These are phyloP conservation scores for Artemia sinica DNA, from an alignment of 2,888 invertebrate genomes.

Conservation along the genomic window DNA sequence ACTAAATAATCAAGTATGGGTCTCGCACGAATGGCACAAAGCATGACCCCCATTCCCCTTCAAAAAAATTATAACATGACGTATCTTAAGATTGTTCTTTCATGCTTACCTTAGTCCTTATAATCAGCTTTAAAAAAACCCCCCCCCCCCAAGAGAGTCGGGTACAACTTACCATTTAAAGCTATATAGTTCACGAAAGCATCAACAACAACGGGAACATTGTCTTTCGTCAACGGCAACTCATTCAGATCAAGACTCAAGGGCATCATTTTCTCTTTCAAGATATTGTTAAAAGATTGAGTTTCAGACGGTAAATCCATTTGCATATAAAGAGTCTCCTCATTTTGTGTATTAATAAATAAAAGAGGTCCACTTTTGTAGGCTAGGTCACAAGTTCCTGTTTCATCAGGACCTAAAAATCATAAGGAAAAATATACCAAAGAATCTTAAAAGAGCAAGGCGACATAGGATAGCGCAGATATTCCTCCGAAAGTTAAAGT, in stretches of 20 bases:
- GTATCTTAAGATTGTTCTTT: too few relatives aligned
- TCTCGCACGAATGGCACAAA: too few relatives aligned
- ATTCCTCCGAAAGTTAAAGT: too few relatives aligned
- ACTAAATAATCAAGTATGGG: too few relatives aligned
- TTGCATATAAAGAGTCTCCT: constrained; percentile 48
- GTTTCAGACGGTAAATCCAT: constrained; percentile 53
- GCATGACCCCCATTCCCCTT: too few relatives aligned
- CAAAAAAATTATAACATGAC: too few relatives aligned
- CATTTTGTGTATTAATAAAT: constrained; percentile 25
- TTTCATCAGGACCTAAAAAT: too few relatives aligned
- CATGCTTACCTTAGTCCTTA: too few relatives aligned
- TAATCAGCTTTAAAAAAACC: too few relatives aligned
- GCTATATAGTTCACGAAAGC: constrained; percentile 84
- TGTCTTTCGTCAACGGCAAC: constrained; percentile 69
- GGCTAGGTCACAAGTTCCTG: neutral
- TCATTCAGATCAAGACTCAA: constrained; percentile 64
- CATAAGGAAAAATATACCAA: too few relatives aligned
- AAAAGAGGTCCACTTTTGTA: constrained; percentile 6
- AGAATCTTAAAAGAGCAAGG: too few relatives aligned
- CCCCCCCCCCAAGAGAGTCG: constrained; percentile 22
- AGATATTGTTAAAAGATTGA: constrained; percentile 55
- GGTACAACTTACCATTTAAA: constrained; percentile 49
- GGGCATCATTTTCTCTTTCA: constrained; percentile 55
- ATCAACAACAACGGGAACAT: constrained; percentile 76
- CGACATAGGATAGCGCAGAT: too few relatives aligned